These are phyloP conservation scores for Artemia sinica DNA, from an alignment of 2,888 invertebrate species.

Conservation along the genomic window DNA sequence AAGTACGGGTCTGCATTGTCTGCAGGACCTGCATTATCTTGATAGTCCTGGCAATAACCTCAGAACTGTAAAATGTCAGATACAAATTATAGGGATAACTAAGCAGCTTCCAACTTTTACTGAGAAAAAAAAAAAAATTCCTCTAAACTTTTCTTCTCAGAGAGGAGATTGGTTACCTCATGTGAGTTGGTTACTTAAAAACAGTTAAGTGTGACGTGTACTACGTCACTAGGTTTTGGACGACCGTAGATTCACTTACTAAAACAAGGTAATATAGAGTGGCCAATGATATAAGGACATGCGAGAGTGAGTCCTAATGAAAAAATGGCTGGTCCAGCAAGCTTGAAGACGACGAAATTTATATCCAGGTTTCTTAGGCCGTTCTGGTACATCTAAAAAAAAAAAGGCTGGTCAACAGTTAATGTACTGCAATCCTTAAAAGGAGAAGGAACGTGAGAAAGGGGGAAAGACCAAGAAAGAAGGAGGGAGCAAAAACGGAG, in stretches of 20 bases:
- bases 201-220: too few species aligned
- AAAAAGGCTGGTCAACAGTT: not conserved
- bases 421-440: not conserved
- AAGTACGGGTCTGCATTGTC: too few species aligned
- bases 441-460: not conserved
- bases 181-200: too few species aligned
- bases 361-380: constrained; percentile 84
- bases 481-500: not conserved
- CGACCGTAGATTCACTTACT: constrained; percentile 24
- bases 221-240: not conserved
- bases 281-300: constrained; percentile 76
- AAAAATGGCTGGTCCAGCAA: constrained; percentile 75
- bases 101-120: too few species aligned
- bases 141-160: too few species aligned
- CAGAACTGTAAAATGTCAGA: too few species aligned
- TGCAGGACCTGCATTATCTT: too few species aligned
- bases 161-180: too few species aligned
- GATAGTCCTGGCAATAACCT: too few species aligned
- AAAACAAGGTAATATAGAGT: constrained; percentile 39
- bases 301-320: constrained; percentile 75
- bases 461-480: not conserved
- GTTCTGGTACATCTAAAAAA: constrained; percentile 56
- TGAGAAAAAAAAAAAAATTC: too few species aligned
- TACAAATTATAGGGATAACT: too few species aligned
- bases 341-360: constrained; percentile 58